Evolutionary conservation across 1,140 invertebrate species (phyloP), one percentile per base, ranked within the genome.

Genomic region (Drosophila pectinifera): DNA sequence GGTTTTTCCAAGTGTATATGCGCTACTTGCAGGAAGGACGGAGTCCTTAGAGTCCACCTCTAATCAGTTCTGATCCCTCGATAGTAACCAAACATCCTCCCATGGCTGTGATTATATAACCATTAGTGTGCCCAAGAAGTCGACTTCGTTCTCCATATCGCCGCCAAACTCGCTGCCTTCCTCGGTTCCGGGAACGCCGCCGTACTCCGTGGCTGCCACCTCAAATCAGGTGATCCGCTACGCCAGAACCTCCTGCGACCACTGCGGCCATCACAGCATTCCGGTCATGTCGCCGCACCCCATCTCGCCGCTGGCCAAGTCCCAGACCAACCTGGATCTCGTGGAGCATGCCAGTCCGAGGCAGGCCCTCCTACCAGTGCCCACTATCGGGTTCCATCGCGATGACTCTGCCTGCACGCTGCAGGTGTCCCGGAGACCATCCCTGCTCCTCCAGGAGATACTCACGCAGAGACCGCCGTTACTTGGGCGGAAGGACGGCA

Each of bases 401-500:
- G 67, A 84, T 42, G 90, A 90, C 28, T 78, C 82, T 6, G 73
- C 83, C 24, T 86, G 74, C 45, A 90, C 91, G 11, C 46, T 92
- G n/a, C 84, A 92, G 62, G 73, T 92, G 4, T 92, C 91, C 20
- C 82, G 92, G 20, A 48, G 92, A 16, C 91, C 91, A 6, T 92
- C 91, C 2, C 67, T 92, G 41, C 55, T 92, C 11, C 54, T 92
- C 5, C 92, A 92, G 46, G 92, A 92, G 56, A 89, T 92, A 41
- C 53, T 92, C n/a, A 90, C 91, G 0, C 75, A 93, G n/a, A 74
- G 93, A 62, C 85, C 92, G 39, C 86, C 92, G n/a, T 61, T 91
- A 2, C 88, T 92, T 80, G 76, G 92, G 55, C 64, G 92, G 61
- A 74, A 92, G 80, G 70, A 93, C 78, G 54, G 79, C 81, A 90